These are phyloP conservation scores for Buathra laborator DNA, from an alignment of 2,888 invertebrate genomes.

Conservation along the genomic window DNA sequence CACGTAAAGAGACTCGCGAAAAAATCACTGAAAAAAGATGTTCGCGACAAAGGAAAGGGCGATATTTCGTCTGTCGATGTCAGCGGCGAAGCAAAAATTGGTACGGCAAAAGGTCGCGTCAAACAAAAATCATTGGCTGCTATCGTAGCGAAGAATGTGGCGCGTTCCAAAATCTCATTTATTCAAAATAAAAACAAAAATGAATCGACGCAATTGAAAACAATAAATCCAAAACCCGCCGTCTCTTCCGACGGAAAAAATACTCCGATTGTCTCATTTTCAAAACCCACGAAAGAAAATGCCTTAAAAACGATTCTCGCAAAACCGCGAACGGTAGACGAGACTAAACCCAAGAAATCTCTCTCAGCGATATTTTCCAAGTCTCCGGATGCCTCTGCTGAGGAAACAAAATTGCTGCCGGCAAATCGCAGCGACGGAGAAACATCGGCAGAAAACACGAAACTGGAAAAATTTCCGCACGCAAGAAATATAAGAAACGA, in stretches of 20 bases:
- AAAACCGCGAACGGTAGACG: slow-evolving; percentile 69
- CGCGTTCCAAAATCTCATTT: slow-evolving; percentile 23
- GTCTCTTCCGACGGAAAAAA: background rate
- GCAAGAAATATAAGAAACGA: slow-evolving; percentile 38
- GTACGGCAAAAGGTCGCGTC: slow-evolving; percentile 74
- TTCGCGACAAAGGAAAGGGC: slow-evolving; percentile 22
- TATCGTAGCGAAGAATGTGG: slow-evolving; percentile 78
- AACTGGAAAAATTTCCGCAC: slow-evolving; percentile 48
- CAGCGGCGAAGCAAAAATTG: slow-evolving; percentile 13
- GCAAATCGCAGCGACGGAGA: slow-evolving; percentile 13
- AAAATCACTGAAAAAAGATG: slow-evolving; percentile 45
- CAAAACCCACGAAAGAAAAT: slow-evolving; percentile 71
- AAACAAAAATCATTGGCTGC: slow-evolving; percentile 80
- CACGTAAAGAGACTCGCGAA: slow-evolving; percentile 65
- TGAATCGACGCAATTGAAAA: background rate
- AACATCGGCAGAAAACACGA: slow-evolving; percentile 10
- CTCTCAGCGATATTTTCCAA: slow-evolving; percentile 78
- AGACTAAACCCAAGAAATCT: slow-evolving; percentile 72
- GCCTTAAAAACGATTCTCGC: slow-evolving; percentile 74
- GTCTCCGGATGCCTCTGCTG: background rate
- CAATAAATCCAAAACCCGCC: background rate
- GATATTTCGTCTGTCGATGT: background rate
- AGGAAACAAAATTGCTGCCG: slow-evolving; percentile 28
- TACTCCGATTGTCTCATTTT: slow-evolving; percentile 71
- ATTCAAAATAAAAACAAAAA: slow-evolving; percentile 6